Evolutionary conservation across 1,140 invertebrate species (phyloP), one percentile per base, ranked within the genome.

Genomic region (Megalopta genalis): DNA sequence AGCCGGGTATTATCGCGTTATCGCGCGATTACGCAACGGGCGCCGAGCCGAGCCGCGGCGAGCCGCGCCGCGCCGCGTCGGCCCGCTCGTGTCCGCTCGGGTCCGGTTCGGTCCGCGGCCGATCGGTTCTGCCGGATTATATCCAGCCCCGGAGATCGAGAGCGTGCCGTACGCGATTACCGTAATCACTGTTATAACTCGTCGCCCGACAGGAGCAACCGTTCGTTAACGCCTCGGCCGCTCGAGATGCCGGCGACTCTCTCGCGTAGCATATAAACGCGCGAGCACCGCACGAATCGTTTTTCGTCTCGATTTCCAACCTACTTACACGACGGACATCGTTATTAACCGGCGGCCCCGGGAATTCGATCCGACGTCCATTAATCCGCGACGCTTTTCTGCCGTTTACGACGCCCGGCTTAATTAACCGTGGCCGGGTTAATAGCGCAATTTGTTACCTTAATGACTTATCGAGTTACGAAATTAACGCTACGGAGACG

Each of bases 381-480:
- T 88, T 88, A 87, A 89, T 89, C 74, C 68, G 49, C 77, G 79
- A 23, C 54, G 65, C 68, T 87, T 85, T 86, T 80, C 65, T 70
- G 73, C 54, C 80, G 85, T 88, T 84, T 85, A 77, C 80, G 80
- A 88, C 77, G 80, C 66, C 81, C 60, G 80, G 54, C 63, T 84
- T 89, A 89, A 89, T 89, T 90, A 89, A 86, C 82, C 84, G 81
- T 81, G 71, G 84, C 67, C 78, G 77, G 79, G 84, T 89, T 89
- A 90, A 90, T 87, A 82, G 86, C 75, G 81, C 65, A 77, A 88
- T 90, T 87, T 87, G 86, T 90, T 88, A 88, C 81, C 66, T 86
- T 88, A 89, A 89, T 76, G 87, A 88, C 75, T 81, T 88, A 88
- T 89, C 87, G 84, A 86, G 87, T 90, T 89, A 82, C 88, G 82